These are phyloP conservation scores for Anthopleura sola DNA, from an alignment of 64 coral and sea anemone genomes.

Conservation along the genomic window DNA sequence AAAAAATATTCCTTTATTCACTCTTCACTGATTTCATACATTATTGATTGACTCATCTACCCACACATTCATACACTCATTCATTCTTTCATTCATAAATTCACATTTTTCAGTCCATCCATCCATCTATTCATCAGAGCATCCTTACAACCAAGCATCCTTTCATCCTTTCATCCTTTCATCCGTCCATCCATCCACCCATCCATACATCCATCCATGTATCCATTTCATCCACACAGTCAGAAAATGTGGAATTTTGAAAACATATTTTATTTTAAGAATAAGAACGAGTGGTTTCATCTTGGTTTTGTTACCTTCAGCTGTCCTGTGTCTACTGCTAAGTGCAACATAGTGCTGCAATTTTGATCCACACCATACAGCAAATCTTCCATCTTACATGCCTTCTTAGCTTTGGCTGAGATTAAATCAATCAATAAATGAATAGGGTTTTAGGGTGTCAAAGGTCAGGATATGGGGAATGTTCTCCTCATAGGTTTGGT, in stretches of 20 bases:
- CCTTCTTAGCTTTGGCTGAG: conserved; percentile 9
- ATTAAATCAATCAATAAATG: background rate
- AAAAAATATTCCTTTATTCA: background rate
- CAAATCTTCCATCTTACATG: conserved; percentile 18
- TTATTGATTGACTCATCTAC: background rate
- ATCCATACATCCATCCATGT: background rate
- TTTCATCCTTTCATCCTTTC: background rate
- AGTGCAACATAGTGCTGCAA: conserved; percentile 28
- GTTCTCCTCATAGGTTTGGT: too few species aligned
- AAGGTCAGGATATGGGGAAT: too few species aligned
- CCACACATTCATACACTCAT: background rate
- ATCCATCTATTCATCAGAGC: background rate
- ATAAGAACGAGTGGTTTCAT: too few species aligned
- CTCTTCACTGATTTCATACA: too few species aligned
- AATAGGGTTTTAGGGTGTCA: too few species aligned
- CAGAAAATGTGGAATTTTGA: background rate
- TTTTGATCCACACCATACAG: conserved; percentile 24
- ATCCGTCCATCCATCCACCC: background rate
- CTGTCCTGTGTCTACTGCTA: conserved; percentile 30
- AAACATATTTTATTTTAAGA: background rate
- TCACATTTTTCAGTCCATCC: background rate
- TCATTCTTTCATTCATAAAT: too few species aligned
- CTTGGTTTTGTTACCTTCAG: conserved; percentile 1
- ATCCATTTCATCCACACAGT: too few species aligned
- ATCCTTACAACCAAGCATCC: background rate